Base-by-base conservation (phyloP, 2,797 vertebrate species). In the Megaceryle alcyon region DNA sequence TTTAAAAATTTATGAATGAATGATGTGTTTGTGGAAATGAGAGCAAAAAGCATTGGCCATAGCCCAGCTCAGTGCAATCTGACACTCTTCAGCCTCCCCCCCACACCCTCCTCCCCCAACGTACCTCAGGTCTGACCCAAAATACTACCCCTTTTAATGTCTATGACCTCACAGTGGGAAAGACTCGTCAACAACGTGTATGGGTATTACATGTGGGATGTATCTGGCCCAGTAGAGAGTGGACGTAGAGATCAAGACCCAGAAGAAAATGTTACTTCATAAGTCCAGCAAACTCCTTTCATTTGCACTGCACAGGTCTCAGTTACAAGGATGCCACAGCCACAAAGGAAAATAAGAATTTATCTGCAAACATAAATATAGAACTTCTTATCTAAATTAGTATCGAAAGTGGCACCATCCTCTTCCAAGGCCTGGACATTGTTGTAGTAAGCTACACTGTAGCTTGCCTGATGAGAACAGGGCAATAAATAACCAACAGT, bases 1-100 rank as follows among this genome's bases (percentile, higher is more conserved):
- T 91, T 95, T 51, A 96, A 96, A 95, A 87, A 87, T 93, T 75
- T 81, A 96, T 88, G 79, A 89, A 91, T 78, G 84, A 89, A 66
- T 66, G 29, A 65, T 61, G 19, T 39, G 63, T 18, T 94, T 73
- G 44, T 23, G n/a, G 94, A 93, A 89, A 86, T 60, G 90, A 85
- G 56, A 95, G 59, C n/a, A 93, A 94, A 94, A 88, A 94, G 17
- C 92, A 33, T 17, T 37, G 61, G 41, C 71, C 22, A 4, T 14
- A 76, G 83, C 29, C 80, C 83, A 33, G 41, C 6, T 3, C 33
- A 85, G 53, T 1, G 2, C 16, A 65, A 9, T 29, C 61, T 77
- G 81, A 35, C 29, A 56, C 25, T 56, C 35, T 41, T 17, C 46
- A 95, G 10, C 44, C 14, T 84, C 28, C 35, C 22, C 4, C 31